phyloP scores from a whole-genome alignment of 2,113 vertebrate genomes.

The Dolichallabes microphthalmus region DNA sequence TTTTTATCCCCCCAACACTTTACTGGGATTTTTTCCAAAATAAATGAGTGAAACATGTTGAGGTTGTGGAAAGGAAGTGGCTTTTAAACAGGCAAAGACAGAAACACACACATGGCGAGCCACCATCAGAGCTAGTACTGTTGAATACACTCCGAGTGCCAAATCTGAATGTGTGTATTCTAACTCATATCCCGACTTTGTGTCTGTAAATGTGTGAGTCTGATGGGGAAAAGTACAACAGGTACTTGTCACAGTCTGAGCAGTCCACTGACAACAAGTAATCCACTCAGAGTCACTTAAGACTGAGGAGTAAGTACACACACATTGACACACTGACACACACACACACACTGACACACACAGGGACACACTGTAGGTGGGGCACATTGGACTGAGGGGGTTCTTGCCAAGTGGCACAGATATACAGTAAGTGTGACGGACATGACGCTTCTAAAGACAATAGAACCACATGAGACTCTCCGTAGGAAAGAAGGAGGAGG shows the following conservation, averaged over 20 bases:
- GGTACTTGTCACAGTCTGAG: constrained; percentile 20
- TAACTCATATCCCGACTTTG: too few species aligned
- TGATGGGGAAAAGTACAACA: constrained; percentile 24
- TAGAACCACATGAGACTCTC: neutral
- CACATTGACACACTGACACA: constrained; percentile 21
- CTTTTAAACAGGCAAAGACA: constrained; percentile 62
- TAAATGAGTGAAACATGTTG: constrained; percentile 72
- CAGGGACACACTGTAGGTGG: constrained; percentile 3
- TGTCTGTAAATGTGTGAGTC: constrained; percentile 14
- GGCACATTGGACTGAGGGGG: neutral
- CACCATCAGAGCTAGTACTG: constrained; percentile 29
- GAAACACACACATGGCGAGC: neutral
- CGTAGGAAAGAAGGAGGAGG: neutral
- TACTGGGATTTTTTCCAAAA: constrained; percentile 61
- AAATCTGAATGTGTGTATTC: neutral
- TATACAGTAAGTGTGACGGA: constrained; percentile 5
- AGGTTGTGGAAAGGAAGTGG: constrained; percentile 70
- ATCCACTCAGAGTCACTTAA: constrained; percentile 29
- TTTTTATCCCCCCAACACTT: constrained; percentile 36
- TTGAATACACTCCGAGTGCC: neutral
- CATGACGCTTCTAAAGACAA: constrained; percentile 32
- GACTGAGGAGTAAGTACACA: constrained; percentile 8
- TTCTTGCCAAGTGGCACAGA: constrained; percentile 43
- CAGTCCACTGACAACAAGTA: constrained; percentile 19
- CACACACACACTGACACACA: neutral